Conservation (phyloP, 2,888 invertebrate species). For the Limnephilus rhombicus region DNA sequence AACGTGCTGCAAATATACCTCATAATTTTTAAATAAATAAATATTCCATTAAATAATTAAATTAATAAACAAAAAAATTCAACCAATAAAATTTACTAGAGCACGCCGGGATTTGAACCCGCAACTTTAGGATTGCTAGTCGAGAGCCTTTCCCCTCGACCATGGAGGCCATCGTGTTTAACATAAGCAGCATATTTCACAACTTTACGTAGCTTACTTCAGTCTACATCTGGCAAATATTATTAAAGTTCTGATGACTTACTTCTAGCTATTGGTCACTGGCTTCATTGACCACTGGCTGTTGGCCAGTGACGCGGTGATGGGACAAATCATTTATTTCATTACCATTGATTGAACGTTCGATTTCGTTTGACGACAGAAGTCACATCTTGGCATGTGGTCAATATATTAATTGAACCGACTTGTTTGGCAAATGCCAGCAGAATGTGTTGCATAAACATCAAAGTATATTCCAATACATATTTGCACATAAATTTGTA, state of each 20-base stretch:
- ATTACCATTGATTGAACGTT: background rate
- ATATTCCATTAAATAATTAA: too few species aligned
- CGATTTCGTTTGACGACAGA: conserved; percentile 16
- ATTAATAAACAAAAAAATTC: too few species aligned
- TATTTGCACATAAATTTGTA: too few species aligned
- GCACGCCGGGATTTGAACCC: too few species aligned
- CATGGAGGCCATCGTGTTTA: too few species aligned
- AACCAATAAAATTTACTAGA: too few species aligned
- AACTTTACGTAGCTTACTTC: background rate
- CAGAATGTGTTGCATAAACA: background rate
- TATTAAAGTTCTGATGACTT: background rate
- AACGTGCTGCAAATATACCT: too few species aligned
- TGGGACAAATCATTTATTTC: background rate
- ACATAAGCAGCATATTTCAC: too few species aligned
- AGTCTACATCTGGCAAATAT: background rate
- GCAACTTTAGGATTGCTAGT: background rate
- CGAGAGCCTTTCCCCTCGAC: too few species aligned
- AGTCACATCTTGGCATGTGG: conserved; percentile 8
- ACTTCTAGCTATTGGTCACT: background rate
- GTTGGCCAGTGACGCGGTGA: background rate
- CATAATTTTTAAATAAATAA: too few species aligned
- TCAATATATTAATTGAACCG: conserved; percentile 14
- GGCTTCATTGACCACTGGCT: background rate
- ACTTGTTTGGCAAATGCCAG: background rate
- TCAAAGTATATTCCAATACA: background rate